Conservation (phyloP, 1,140 invertebrate species). For the Hyles euphorbiae region DNA sequence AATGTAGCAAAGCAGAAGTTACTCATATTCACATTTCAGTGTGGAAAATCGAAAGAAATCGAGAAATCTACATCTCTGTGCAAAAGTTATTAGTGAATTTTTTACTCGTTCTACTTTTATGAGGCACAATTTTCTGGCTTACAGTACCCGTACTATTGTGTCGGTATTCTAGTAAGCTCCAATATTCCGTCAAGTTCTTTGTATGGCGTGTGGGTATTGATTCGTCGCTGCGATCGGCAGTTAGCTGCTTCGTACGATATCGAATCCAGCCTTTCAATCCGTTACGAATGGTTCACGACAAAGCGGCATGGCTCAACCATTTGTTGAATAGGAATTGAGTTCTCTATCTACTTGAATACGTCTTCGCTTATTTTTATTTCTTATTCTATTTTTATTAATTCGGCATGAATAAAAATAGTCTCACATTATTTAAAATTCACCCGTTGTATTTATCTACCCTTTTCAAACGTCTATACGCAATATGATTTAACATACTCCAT, state of each 20-base stretch:
- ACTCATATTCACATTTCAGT: no score
- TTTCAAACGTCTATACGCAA: no score
- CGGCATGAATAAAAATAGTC: no score
- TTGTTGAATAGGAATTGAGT: conserved; percentile 50
- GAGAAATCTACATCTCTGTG: no score
- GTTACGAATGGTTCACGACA: conserved; percentile 40
- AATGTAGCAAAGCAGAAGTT: no score
- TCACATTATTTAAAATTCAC: no score
- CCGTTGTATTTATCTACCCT: no score
- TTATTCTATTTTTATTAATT: neutral
- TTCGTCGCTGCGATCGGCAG: conserved; percentile 40
- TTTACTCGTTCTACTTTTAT: no score
- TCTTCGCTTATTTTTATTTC: conserved; percentile 26
- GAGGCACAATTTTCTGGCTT: no score
- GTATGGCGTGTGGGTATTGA: conserved; percentile 37
- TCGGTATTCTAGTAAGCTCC: conserved; percentile 19
- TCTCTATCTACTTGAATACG: conserved; percentile 40
- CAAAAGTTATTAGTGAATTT: no score
- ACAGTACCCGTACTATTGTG: conserved; percentile 10
- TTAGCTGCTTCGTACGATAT: conserved; percentile 45
- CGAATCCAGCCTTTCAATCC: conserved; percentile 49
- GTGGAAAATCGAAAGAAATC: no score
- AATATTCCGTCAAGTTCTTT: conserved; percentile 39
- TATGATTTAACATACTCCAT: no score
- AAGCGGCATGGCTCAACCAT: conserved; percentile 44